Conservation (phyloP, 2,888 invertebrate genomes). For the Drosophila demipolita region DNA sequence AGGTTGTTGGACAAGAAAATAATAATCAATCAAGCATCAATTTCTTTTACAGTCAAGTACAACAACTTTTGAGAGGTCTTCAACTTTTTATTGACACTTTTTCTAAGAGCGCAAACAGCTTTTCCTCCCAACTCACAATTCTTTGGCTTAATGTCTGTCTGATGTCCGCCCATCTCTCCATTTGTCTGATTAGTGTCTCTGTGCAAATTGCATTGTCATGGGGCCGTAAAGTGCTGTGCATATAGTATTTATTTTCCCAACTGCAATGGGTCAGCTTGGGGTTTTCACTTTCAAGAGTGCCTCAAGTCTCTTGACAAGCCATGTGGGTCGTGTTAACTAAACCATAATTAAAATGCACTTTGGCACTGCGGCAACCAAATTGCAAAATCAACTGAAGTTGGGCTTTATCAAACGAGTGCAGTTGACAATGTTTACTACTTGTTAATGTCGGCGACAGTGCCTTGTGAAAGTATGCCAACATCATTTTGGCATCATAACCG, state of each 20-base stretch:
- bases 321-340: conserved; percentile 52
- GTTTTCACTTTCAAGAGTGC: conserved; percentile 72
- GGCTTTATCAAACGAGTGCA: conserved; percentile 60
- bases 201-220: conserved; percentile 61
- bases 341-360: conserved; percentile 74
- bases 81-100: conserved; percentile 69
- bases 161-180: background rate
- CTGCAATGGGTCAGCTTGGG: conserved; percentile 45
- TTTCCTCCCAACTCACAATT: conserved; percentile 19
- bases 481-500: conserved; percentile 5
- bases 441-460: conserved; percentile 35
- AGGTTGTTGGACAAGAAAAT: conserved; percentile 10
- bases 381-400: conserved; percentile 53
- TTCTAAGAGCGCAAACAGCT: conserved; percentile 36
- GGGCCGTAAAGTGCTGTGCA: conserved; percentile 30
- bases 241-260: conserved; percentile 32
- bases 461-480: conserved; percentile 71
- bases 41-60: conserved; percentile 48
- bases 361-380: conserved; percentile 46
- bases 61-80: conserved; percentile 40
- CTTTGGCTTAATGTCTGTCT: conserved; percentile 8
- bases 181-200: conserved; percentile 31
- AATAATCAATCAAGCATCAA: conserved; percentile 55
- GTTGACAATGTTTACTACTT: background rate
- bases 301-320: conserved; percentile 6